A percentile compares a stretch with the other conserved stretches of the same genome.
Evolutionary conservation across 2,113 vertebrate genomes (phyloP).

Genomic region (Aplodontia rufa): DNA sequence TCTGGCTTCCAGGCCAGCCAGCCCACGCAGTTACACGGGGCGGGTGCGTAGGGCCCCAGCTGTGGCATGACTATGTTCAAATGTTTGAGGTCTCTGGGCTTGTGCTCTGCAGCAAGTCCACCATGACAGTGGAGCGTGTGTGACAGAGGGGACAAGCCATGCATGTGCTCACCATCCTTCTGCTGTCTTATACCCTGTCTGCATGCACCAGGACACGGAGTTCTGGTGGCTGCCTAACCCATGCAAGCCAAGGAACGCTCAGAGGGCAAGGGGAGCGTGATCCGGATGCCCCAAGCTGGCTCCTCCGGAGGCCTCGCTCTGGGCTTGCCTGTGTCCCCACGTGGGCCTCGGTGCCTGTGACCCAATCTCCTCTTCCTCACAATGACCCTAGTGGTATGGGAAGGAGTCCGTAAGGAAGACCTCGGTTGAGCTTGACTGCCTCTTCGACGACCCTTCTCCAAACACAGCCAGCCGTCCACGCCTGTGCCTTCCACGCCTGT

Average conservation of each 20-base stretch:
- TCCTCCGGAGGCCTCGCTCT: background rate
- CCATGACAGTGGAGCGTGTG: accelerated
- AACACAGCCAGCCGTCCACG: no score
- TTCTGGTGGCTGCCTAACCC: background rate
- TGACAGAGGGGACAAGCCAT: background rate
- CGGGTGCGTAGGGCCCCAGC: no score
- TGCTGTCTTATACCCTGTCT: accelerated
- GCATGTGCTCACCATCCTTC: accelerated
- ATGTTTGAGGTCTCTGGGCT: background rate
- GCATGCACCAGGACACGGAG: no score
- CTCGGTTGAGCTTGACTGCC: background rate
- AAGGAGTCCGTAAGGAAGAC: background rate
- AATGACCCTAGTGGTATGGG: background rate
- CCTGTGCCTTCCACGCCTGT: background rate
- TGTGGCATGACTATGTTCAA: background rate
- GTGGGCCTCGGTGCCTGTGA: background rate
- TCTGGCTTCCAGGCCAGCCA: accelerated
- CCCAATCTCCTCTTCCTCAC: background rate
- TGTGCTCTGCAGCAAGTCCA: no score
- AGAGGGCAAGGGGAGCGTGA: no score
- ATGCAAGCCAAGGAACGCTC: accelerated
- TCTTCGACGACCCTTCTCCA: background rate
- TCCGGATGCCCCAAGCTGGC: accelerated
- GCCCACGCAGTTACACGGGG: no score
- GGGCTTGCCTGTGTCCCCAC: background rate